These are phyloP conservation scores for Dasypogon diadema DNA, from an alignment of 2,888 invertebrate species.

Conservation along the genomic window DNA sequence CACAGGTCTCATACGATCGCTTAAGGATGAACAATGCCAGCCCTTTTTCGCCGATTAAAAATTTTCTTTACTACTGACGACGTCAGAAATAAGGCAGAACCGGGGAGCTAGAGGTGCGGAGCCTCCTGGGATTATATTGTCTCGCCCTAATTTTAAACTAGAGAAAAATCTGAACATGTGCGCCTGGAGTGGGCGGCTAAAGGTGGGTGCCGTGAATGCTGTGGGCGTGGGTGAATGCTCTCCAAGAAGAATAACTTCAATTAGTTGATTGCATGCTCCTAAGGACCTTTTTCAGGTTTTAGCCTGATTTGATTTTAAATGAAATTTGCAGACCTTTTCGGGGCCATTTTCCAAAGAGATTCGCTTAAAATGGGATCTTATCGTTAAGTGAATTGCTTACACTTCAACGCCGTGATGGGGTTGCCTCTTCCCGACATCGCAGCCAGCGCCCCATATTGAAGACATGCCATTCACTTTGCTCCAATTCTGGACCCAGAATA, in stretches of 20 bases:
- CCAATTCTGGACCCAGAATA: too few species aligned
- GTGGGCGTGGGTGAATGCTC: constrained; percentile 39
- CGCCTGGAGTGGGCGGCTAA: constrained; percentile 22
- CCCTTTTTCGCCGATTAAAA: constrained; percentile 52
- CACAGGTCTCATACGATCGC: constrained; percentile 43
- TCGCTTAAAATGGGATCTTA: constrained; percentile 4
- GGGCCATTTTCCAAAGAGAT: constrained; percentile 24
- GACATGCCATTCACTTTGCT: not conserved
- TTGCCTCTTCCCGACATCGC: not conserved
- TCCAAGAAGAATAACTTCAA: constrained; percentile 49
- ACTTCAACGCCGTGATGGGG: not conserved
- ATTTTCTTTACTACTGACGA: constrained; percentile 35
- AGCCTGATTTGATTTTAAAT: constrained; percentile 51
- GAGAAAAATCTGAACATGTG: constrained; percentile 44
- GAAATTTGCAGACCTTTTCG: constrained; percentile 39
- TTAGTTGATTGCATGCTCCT: constrained; percentile 53
- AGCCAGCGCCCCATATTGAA: not conserved
- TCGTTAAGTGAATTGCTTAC: constrained; percentile 43
- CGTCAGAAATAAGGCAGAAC: constrained; percentile 23
- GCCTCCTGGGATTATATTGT: constrained; percentile 16
- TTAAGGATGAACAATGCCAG: constrained; percentile 48
- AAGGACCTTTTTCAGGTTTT: constrained; percentile 50
- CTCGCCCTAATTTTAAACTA: constrained; percentile 46
- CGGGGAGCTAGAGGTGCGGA: not conserved
- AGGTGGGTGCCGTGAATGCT: not conserved